Conservation (phyloP, 2,113 vertebrate genomes). For the Parotia lawesii region DNA sequence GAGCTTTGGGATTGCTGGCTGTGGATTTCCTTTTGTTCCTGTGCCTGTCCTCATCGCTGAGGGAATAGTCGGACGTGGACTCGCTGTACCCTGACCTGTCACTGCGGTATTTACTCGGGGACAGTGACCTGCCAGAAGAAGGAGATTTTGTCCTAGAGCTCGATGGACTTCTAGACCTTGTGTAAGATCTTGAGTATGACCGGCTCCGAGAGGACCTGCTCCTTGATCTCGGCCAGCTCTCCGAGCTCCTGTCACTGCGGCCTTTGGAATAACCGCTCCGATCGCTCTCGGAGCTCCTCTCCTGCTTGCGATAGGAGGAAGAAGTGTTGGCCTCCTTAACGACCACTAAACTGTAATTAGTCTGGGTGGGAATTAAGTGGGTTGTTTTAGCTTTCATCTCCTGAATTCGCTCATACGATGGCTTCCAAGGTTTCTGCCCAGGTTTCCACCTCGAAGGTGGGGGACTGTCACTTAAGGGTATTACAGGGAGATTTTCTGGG, state of each 20-base stretch:
- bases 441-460: conserved; percentile 98
- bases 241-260: conserved; percentile 68
- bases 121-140: conserved; percentile 65
- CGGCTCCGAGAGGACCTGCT: conserved; percentile 81
- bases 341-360: conserved; percentile 48
- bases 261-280: conserved; percentile 68
- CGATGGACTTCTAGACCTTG: conserved; percentile 78
- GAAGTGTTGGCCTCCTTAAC: conserved; percentile 60
- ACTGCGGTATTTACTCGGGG: conserved; percentile 67
- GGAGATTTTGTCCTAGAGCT: conserved; percentile 79
- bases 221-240: conserved; percentile 65
- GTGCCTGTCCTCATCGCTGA: conserved; percentile 51
- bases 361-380: conserved; percentile 58
- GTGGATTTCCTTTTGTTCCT: conserved; percentile 46
- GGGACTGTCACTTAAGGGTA: conserved; percentile 94
- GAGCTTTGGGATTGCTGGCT: conserved; percentile 64
- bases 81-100: conserved; percentile 77
- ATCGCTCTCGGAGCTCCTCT: conserved; percentile 69
- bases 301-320: conserved; percentile 60
- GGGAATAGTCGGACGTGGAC: conserved; percentile 79
- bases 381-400: conserved; percentile 85
- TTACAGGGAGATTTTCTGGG: conserved; percentile 82
- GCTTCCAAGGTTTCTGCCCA: conserved; percentile 96
- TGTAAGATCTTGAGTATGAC: conserved; percentile 82
- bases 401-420: conserved; percentile 90